Evolutionary conservation across 2,888 invertebrate species (phyloP), one percentile per base, ranked within the genome.

Genomic region (Rhamphomyia laevipes): DNA sequence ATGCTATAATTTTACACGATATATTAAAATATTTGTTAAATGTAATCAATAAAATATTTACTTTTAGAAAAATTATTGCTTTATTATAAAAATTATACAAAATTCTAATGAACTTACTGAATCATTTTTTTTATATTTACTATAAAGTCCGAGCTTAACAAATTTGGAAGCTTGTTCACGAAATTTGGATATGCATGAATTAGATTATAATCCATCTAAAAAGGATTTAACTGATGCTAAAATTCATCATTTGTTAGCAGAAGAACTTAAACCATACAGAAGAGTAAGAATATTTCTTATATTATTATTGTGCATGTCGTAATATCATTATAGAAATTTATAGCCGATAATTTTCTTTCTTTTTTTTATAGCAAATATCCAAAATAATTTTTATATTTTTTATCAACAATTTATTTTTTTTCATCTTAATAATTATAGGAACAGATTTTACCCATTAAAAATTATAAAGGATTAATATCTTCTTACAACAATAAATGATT

Each of bases 161-260:
- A 88, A 89, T 71, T 73, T 88, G 66, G 89, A 90, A 67, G 78
- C 84, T 2, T 87, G 86, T 55, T 84, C 84, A 1, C 88, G 90
- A 81, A 92, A 92, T 67, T 81, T 94, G 61, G 94, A 94, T 64
- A 86, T 93, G 79, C 91, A 90, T 67, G 92, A 93, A 64, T 71
- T 93, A 63, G 91, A 93, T 64, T 93, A 93, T 65, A 89, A 87
- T 74, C 91, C 91, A 46, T 88, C 89, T 49, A 86, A 85, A 65
- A 92, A 91, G 69, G 93, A 93, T 73, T 73, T 92, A 51, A 92
- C 91, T 2, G 93, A 94, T 68, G 91, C 90, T n/a, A 86, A 82
- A 68, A 90, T 93, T 58, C 94, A 94, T 70, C 93, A 94, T 70
- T 76, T 95, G 42, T 74, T 94, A 40, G 88, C 89, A 4, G 90